Evolutionary conservation across 2,113 vertebrate genomes (phyloP), one percentile per base, ranked within the genome.

Genomic region (Apteryx owenii): DNA sequence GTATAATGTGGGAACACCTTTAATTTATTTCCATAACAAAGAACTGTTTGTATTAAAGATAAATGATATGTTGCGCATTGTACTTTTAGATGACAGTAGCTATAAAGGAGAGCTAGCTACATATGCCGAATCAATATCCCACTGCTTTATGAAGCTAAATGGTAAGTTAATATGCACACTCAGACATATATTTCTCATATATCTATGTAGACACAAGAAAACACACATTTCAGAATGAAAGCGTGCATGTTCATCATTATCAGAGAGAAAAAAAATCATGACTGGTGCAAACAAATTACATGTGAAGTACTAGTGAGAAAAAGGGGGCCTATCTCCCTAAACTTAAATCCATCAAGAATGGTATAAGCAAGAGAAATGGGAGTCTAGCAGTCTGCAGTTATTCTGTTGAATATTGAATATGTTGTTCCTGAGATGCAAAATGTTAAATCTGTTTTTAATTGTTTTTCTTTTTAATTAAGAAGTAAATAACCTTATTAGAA

Each of bases 381-480:
- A 96, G 68, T 84, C 40, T 93, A 70, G 61, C 56, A 26, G 38
- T 31, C 97, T 91, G 48, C 4, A 94, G 53, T 60, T 77, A 81
- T 93, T 97, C 50, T 93, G 76, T 77, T 82, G 61, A 95, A 89
- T 73, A 85, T 75, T 82, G 61, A 95, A 88, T 73, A 83, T 72
- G 26, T 85, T 96, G 22, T 95, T 97, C 44, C 56, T 62, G 83
- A 77, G 68, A 28, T 54, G 81, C 50, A 66, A 20, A 93, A 85
- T 89, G 42, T 87, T 61, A 95, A 97, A 91, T 68, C 65, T 92
- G 14, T 81, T 94, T 94, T 96, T 94, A 96, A 94, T 95, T 89
- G 89, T 91, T 96, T 54, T 70, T 2, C n/a, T 79, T 95, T 92
- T 97, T 89, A 96, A 97, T 97, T 97, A 97, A 89, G 80, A 97